A percentile compares a stretch with the other conserved stretches of the same genome.
Evolutionary conservation across 2,888 invertebrate species (phyloP).

Genomic region (Gortyna flavago): DNA sequence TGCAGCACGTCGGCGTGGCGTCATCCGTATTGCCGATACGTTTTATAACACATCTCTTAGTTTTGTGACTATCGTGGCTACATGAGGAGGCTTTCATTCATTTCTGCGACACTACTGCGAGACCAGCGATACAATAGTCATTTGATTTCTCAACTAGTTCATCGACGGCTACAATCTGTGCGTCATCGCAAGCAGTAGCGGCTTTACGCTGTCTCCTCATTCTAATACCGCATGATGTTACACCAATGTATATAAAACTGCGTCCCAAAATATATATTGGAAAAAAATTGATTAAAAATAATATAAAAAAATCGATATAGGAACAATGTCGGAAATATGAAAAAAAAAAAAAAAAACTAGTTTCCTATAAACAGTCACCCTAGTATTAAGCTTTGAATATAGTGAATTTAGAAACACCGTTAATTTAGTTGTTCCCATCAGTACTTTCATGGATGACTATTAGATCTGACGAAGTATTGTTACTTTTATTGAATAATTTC

Average conservation of each 20-base stretch:
- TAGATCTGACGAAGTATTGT: not conserved
- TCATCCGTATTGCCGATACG: constrained; percentile 31
- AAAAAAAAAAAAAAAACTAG: constrained; percentile 56
- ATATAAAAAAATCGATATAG: constrained; percentile 70
- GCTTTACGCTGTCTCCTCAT: constrained; percentile 34
- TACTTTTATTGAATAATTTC: constrained; percentile 1
- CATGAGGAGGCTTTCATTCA: constrained; percentile 37
- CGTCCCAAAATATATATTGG: constrained; percentile 72
- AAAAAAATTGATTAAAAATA: constrained; percentile 68
- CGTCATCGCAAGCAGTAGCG: constrained; percentile 22
- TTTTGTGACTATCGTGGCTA: constrained; percentile 62
- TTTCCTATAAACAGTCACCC: constrained; percentile 68
- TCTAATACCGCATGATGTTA: constrained; percentile 61
- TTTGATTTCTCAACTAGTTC: constrained; percentile 13
- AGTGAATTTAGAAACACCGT: constrained; percentile 56
- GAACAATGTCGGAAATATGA: constrained; percentile 71
- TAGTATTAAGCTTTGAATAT: constrained; percentile 68
- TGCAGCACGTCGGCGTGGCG: constrained; percentile 45
- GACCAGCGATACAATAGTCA: constrained; percentile 10
- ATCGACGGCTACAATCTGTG: not conserved
- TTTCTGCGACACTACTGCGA: constrained; percentile 20
- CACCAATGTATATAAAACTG: constrained; percentile 64
- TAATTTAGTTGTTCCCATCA: constrained; percentile 43
- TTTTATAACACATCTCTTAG: constrained; percentile 37
- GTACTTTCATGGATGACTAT: not conserved